Percentiles rank a stretch among this genome's conserved stretches.
phyloP scores from a whole-genome alignment of 2,113 vertebrate species.

The Phyllostomus hastatus region DNA sequence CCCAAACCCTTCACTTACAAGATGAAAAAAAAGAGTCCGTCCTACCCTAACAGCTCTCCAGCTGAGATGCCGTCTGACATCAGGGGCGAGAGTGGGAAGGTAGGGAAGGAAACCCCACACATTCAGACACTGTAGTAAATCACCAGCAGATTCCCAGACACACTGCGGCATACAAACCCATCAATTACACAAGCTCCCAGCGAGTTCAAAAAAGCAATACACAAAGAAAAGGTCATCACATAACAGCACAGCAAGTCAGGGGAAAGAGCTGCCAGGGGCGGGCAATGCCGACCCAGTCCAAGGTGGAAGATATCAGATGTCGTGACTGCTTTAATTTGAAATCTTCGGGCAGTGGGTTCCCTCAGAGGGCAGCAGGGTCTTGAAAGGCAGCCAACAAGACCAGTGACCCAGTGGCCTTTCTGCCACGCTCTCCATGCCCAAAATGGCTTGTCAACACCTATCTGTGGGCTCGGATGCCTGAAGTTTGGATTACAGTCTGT shows the following conservation, averaged over 20 bases:
- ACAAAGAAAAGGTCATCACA: conserved; percentile 52
- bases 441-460: not conserved
- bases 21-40: conserved; percentile 15
- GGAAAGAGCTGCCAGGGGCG: conserved; percentile 26
- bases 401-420: not conserved
- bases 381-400: not conserved
- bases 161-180: not conserved
- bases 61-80: conserved; percentile 1
- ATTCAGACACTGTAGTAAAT: not conserved
- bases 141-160: conserved; percentile 28
- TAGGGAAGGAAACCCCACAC: not conserved
- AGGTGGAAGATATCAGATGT: not conserved
- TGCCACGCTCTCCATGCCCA: not conserved
- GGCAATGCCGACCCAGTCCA: not conserved
- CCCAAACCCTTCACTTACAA: conserved; percentile 29
- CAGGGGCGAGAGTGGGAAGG: not conserved
- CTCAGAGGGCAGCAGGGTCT: not conserved
- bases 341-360: not conserved
- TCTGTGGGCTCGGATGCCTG: not conserved
- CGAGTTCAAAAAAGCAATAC: conserved; percentile 50
- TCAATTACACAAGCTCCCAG: conserved; percentile 56
- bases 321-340: conserved; percentile 27
- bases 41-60: conserved; percentile 21
- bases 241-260: conserved; percentile 35
- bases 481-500: not conserved